phyloP scores from a whole-genome alignment of 2,113 vertebrate species.

The Tapirus terrestris region DNA sequence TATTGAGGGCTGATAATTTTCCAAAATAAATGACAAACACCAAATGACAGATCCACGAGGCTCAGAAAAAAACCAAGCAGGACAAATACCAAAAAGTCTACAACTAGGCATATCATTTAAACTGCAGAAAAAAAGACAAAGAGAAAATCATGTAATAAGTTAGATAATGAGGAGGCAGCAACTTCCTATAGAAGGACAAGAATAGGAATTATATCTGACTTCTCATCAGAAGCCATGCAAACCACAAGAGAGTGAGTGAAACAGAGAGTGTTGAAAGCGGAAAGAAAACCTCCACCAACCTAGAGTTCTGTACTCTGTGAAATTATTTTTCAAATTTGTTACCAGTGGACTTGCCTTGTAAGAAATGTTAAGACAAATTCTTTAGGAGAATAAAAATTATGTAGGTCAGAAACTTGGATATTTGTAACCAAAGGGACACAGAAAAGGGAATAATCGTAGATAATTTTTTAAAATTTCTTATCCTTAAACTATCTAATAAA shows the following conservation, averaged over 20 bases:
- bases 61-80: background rate
- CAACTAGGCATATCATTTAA: background rate
- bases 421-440: background rate
- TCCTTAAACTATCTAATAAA: background rate
- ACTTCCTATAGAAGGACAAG: background rate
- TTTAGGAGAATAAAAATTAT: background rate
- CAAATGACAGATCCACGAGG: background rate
- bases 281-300: background rate
- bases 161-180: background rate
- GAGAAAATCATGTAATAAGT: background rate
- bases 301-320: background rate
- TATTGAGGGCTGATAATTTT: background rate
- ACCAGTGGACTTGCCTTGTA: background rate
- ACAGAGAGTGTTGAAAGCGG: background rate
- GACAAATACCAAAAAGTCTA: background rate
- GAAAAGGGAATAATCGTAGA: background rate
- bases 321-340: background rate
- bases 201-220: background rate
- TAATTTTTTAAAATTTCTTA: background rate
- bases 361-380: background rate
- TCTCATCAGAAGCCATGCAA: background rate
- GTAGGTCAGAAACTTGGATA: background rate
- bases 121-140: background rate
- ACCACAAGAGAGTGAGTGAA: background rate
- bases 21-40: background rate